Percentiles rank a stretch among this genome's conserved stretches.
These are phyloP conservation scores for Drosophila paramelanica DNA, from an alignment of 2,888 invertebrate genomes.

Conservation along the genomic window DNA sequence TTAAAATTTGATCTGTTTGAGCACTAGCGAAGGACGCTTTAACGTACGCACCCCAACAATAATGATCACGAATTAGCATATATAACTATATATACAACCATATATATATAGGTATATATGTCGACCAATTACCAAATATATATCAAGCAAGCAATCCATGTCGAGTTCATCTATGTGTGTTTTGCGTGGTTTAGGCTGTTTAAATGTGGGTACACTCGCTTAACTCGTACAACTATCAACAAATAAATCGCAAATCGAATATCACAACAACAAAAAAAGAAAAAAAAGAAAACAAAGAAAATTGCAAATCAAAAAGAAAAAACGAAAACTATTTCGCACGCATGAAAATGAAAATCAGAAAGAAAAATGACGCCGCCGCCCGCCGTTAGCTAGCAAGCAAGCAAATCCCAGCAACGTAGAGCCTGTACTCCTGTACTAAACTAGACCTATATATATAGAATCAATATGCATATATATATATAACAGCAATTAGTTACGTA, in stretches of 20 bases:
- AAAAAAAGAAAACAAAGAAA: too few relatives aligned
- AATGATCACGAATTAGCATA: slow-evolving; percentile 43
- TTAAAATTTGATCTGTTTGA: slow-evolving; percentile 82
- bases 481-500: slow-evolving; percentile 21
- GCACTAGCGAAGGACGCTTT: slow-evolving; percentile 78
- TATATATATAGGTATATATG: slow-evolving; percentile 33
- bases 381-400: slow-evolving; percentile 49
- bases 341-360: slow-evolving; percentile 36
- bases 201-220: slow-evolving; percentile 73
- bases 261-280: slow-evolving; percentile 5
- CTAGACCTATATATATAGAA: slow-evolving; percentile 20
- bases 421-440: slow-evolving; percentile 22
- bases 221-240: slow-evolving; percentile 38
- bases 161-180: slow-evolving; percentile 84
- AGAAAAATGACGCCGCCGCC: slow-evolving; percentile 45
- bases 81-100: slow-evolving; percentile 33
- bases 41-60: slow-evolving; percentile 69
- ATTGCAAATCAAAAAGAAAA: slow-evolving; percentile 25
- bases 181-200: slow-evolving; percentile 85
- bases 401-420: slow-evolving; percentile 32
- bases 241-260: slow-evolving; percentile 24
- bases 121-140: slow-evolving; percentile 32
- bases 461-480: slow-evolving; percentile 11
- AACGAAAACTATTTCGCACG: slow-evolving; percentile 31
- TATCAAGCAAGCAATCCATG: slow-evolving; percentile 78